Evolutionary conservation across 2,888 invertebrate genomes (phyloP).

Genomic region (Pseudococcus longispinus): DNA sequence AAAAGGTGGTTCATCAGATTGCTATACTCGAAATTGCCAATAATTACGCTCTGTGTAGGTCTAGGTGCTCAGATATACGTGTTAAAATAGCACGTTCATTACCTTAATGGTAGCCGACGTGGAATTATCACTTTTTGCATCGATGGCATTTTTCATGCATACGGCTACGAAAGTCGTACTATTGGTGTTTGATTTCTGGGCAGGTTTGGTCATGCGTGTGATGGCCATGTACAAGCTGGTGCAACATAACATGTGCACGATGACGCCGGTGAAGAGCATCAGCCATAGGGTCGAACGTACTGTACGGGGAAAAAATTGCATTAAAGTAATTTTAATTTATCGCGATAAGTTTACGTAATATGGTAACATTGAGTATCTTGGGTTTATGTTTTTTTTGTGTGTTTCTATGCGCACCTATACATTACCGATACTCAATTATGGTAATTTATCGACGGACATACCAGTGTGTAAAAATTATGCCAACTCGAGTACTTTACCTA

Average conservation of each 20-base stretch:
- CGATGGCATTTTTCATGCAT: neutral
- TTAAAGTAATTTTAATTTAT: neutral
- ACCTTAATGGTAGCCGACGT: neutral
- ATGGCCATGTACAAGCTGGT: slow-evolving; percentile 73
- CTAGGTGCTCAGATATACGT: neutral
- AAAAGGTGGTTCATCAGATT: neutral
- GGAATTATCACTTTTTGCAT: neutral
- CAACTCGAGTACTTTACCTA: too few species aligned
- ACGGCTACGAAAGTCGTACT: neutral
- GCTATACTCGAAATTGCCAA: neutral
- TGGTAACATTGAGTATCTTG: neutral
- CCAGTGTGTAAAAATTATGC: too few species aligned
- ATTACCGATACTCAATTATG: too few species aligned
- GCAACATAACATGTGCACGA: slow-evolving; percentile 73
- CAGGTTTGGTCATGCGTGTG: slow-evolving; percentile 68
- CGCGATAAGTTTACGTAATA: neutral
- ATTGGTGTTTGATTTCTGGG: neutral
- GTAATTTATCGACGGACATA: too few species aligned
- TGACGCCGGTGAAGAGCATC: slow-evolving; percentile 72
- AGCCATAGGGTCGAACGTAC: slow-evolving; percentile 69
- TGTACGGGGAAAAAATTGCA: slow-evolving; percentile 54
- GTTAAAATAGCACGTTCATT: neutral
- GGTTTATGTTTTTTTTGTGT: too few species aligned
- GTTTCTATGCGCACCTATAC: too few species aligned
- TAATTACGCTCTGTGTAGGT: neutral